These are phyloP conservation scores for Rousettus madagascariensis DNA, from an alignment of 2,797 vertebrate species.

Conservation along the genomic window DNA sequence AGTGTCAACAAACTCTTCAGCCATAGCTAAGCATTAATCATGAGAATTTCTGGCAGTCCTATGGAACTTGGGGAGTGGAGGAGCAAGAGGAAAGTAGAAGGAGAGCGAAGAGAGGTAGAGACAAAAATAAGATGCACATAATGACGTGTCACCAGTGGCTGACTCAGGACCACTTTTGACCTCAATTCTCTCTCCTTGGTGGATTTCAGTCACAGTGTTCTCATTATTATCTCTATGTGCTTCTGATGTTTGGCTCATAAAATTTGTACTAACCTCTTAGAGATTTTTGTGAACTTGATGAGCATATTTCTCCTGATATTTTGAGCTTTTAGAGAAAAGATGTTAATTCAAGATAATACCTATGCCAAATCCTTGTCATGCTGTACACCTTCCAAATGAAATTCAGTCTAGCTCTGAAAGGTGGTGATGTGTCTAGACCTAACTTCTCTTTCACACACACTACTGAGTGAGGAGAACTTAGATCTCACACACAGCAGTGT, in stretches of 20 bases:
- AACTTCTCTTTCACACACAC: neutral
- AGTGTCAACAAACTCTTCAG: neutral
- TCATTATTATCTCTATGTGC: neutral
- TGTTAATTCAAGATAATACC: neutral
- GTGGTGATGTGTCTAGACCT: neutral
- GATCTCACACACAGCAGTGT: too few species aligned
- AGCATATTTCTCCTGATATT: neutral
- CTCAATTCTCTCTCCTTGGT: neutral
- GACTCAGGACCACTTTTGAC: neutral
- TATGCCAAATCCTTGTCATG: neutral
- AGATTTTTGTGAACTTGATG: neutral
- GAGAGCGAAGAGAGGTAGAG: neutral
- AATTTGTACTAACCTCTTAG: neutral
- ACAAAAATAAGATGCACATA: neutral
- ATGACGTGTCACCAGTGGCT: neutral
- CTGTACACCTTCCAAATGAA: neutral
- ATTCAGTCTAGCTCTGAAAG: neutral
- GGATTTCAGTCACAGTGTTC: neutral
- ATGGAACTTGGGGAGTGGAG: neutral
- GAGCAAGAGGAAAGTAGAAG: neutral
- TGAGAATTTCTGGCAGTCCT: neutral
- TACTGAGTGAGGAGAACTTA: neutral
- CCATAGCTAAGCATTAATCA: neutral
- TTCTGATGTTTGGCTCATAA: neutral
- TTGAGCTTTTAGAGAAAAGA: conserved; percentile 11